These are phyloP conservation scores for Dromius quadrimaculatus DNA, from an alignment of 2,888 invertebrate genomes.

Conservation along the genomic window DNA sequence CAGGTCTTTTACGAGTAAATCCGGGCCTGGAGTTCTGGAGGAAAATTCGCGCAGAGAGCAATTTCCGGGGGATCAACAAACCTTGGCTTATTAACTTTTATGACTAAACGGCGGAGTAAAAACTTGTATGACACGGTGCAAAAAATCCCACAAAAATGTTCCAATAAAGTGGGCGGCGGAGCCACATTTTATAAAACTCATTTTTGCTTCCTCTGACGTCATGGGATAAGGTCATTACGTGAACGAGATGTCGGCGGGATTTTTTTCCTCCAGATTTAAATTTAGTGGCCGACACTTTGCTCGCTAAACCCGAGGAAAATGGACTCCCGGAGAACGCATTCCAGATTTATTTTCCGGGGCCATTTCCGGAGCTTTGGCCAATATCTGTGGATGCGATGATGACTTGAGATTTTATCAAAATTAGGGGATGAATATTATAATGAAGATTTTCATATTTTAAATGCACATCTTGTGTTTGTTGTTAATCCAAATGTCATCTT, in stretches of 20 bases:
- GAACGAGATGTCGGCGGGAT: slow-evolving; percentile 11
- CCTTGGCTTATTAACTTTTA: slow-evolving; percentile 64
- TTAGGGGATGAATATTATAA: no score
- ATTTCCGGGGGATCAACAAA: slow-evolving; percentile 63
- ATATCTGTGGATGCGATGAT: no score
- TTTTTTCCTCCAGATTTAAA: slow-evolving; percentile 43
- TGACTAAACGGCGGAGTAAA: slow-evolving; percentile 58
- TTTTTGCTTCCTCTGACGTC: slow-evolving; percentile 43
- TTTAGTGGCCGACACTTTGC: slow-evolving; percentile 32
- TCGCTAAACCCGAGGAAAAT: slow-evolving; percentile 20
- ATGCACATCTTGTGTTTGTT: no score
- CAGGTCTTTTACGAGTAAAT: slow-evolving; percentile 13
- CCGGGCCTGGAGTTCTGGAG: slow-evolving; percentile 2
- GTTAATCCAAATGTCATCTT: no score
- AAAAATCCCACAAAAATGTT: slow-evolving; percentile 53
- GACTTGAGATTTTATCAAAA: no score
- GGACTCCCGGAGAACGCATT: slow-evolving; percentile 10
- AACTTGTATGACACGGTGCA: slow-evolving; percentile 54
- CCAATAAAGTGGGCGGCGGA: slow-evolving; percentile 49
- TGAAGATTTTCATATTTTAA: no score
- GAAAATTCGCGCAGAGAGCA: slow-evolving; percentile 54
- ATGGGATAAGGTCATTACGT: slow-evolving; percentile 13
- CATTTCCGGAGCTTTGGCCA: neutral
- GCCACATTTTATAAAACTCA: slow-evolving; percentile 53
- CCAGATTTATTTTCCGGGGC: neutral